Percentiles rank a stretch among this genome's conserved stretches.
phyloP scores from a whole-genome alignment of 2,888 invertebrate genomes.

The Dasysyrphus tricinctus region DNA sequence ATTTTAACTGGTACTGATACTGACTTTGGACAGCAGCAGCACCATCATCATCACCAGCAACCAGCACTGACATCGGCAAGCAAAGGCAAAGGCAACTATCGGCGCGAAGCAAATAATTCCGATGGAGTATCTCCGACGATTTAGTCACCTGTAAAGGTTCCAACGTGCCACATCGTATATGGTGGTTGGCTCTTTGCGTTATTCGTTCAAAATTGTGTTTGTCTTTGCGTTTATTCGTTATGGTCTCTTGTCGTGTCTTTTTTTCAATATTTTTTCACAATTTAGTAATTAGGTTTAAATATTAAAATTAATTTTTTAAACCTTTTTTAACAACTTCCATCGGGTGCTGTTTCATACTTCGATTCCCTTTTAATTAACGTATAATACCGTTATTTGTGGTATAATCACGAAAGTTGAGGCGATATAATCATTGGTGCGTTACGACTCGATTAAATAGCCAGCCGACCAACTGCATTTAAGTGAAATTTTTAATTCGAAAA shows the following conservation, averaged over 20 bases:
- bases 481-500: constrained; percentile 58
- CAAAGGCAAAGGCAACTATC: constrained; percentile 33
- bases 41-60: constrained; percentile 24
- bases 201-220: constrained; percentile 71
- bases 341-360: constrained; percentile 38
- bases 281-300: constrained; percentile 32
- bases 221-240: constrained; percentile 65
- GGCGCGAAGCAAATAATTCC: constrained; percentile 62
- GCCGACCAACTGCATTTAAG: constrained; percentile 41
- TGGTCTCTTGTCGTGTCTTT: constrained; percentile 50
- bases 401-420: constrained; percentile 18
- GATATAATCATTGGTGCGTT: constrained; percentile 60
- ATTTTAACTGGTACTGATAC: constrained; percentile 33
- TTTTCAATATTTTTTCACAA: neutral
- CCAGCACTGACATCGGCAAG: constrained; percentile 32
- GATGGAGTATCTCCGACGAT: constrained; percentile 67
- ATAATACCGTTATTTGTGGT: constrained; percentile 3
- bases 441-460: constrained; percentile 40
- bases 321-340: constrained; percentile 32
- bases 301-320: constrained; percentile 24
- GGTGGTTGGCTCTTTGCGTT: constrained; percentile 74
- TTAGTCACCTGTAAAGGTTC: constrained; percentile 80
- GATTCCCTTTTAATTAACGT: constrained; percentile 62
- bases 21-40: constrained; percentile 59
- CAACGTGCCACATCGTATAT: constrained; percentile 79